Evolutionary conservation across 2,888 invertebrate species (phyloP).

Genomic region (Cryptus viduatorius): DNA sequence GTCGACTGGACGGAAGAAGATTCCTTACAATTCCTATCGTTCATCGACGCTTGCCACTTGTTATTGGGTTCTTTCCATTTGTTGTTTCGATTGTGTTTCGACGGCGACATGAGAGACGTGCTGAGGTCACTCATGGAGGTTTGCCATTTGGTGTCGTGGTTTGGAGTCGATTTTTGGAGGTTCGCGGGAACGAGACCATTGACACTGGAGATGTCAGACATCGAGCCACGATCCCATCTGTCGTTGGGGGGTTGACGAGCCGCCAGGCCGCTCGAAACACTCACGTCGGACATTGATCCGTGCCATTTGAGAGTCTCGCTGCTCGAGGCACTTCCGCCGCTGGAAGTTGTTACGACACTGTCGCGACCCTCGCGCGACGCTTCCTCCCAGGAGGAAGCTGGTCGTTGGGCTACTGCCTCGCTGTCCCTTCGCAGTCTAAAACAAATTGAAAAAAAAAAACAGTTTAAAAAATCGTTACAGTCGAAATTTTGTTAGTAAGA

Average conservation of each 20-base stretch:
- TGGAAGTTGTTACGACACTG: slow-evolving; percentile 88
- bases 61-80: slow-evolving; percentile 73
- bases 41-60: slow-evolving; percentile 82
- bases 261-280: slow-evolving; percentile 84
- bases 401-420: slow-evolving; percentile 86
- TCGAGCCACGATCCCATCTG: slow-evolving; percentile 78
- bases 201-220: slow-evolving; percentile 82
- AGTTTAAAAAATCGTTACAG: neutral
- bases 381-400: slow-evolving; percentile 85
- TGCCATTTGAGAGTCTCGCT: slow-evolving; percentile 93
- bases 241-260: slow-evolving; percentile 69
- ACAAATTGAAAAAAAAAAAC: slow-evolving; percentile 3
- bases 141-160: slow-evolving; percentile 84
- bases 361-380: slow-evolving; percentile 86
- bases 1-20: slow-evolving; percentile 31
- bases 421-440: slow-evolving; percentile 87
- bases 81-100: slow-evolving; percentile 68
- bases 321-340: slow-evolving; percentile 88
- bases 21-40: slow-evolving; percentile 79
- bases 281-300: slow-evolving; percentile 87
- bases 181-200: slow-evolving; percentile 73
- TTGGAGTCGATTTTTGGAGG: slow-evolving; percentile 70
- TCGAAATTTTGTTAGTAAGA: neutral
- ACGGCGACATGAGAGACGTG: slow-evolving; percentile 60
- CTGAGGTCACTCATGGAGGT: slow-evolving; percentile 90